Evolutionary conservation across 2,797 vertebrate genomes (phyloP), one percentile per base, ranked within the genome.

Genomic region (Pipistrellus pipistrellus): DNA sequence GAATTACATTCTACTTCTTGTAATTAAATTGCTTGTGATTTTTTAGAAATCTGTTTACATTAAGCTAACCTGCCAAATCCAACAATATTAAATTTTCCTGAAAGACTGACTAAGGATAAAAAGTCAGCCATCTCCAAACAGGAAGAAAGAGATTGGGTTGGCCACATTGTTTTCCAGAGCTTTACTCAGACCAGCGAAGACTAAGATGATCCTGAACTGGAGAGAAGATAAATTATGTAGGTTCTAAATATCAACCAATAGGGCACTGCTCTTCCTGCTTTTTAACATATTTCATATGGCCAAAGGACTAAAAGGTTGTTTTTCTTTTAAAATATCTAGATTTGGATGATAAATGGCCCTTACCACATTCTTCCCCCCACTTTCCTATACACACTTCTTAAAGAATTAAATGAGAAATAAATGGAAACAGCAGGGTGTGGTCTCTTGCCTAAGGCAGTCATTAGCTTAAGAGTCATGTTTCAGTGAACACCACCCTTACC

Each of bases 1-100:
- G 81, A 95, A 80, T 90, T 46, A 55, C 21, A 87, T 95, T 91
- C 53, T 27, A 76, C 88, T 93, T 92, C 81, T 88, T 88, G 8
- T 66, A 89, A 88, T 89, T 88, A 89, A 95, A 93, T 73, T 66
- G 21, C 25, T 81, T 85, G 30, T 76, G 46, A 59, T 38, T 88
- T 80, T 90, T 75, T 77, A 75, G 53, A 10, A 93, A 55, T 85
- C 27, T 5, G 85, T 51, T 93, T 91, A 68, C 12, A 90, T 91
- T 87, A 73, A 89, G 44, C 73, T 72, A 94, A 90, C 41, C 27
- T 75, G 59, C 46, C 76, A 96, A 93, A 93, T 77, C 15, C 81
- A 93, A 57, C n/a, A 11, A 90, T 51, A 75, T 85, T 62, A 80
- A 85, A 91, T 80, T 93, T 96, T 91, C 71, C 73, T 90, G 38